Base-by-base conservation (phyloP, 2,113 vertebrate species). In the Tricholaema leucomelas region DNA sequence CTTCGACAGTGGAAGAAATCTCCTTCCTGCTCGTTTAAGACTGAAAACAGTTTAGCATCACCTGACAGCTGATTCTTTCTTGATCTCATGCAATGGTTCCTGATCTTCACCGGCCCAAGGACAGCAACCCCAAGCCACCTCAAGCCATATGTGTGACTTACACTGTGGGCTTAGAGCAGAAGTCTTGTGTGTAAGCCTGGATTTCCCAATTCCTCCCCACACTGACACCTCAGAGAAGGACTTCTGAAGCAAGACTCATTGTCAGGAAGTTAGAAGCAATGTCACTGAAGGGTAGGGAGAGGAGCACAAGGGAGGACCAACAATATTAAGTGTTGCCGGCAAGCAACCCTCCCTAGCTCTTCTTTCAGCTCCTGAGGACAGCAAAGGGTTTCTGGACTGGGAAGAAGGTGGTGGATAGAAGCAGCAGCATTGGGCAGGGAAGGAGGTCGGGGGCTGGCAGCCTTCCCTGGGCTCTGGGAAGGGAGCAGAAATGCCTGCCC, bases 361-460 rank as follows among this genome's bases (percentile, higher is more conserved):
- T 58, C 16, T 33, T 77, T 44, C 46, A 78, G 38, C 7, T 50
- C 36, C 10, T 0, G 0, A 27, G 8, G 8, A 6, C 1, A 58
- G 24, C 2, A 10, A 83, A 60, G 11, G 9, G 11, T 3, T 67
- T 71, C 61, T 75, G 58, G 20, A 9, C 31, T 46, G 61, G 31
- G 10, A 71, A 75, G 13, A 31, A 1, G 5, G 35, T 30, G 27
- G 5, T 38, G 46, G 23, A 24, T 15, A 75, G 36, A 54, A 85
- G 12, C 3, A 2, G 10, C 3, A 8, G 15, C 12, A 21, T 25
- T 70, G 44, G 69, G 25, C n/a, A 55, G 52, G 65, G 40, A 85
- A 79, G 12, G 10, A 38, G 17, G 17, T 6, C 14, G 11, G 18
- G 7, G 8, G 5, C 9, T 73, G 55, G n/a, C 35, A 46, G 7